phyloP scores from a whole-genome alignment of 1,140 invertebrate genomes.

The Brachionus angularis region DNA sequence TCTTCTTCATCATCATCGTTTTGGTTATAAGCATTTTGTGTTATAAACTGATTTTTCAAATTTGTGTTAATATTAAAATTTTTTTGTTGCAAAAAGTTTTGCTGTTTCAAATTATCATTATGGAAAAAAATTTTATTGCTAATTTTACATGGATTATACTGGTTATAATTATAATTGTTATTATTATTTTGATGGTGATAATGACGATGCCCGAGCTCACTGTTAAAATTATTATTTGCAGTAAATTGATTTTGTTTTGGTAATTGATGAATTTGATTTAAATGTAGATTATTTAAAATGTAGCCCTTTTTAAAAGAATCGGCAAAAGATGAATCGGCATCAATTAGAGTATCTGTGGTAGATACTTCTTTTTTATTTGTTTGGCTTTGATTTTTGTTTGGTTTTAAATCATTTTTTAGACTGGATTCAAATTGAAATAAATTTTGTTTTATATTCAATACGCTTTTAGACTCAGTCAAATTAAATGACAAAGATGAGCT shows the following conservation, averaged over 20 bases:
- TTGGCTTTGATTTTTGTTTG: not conserved
- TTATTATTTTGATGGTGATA: no score
- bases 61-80: not conserved
- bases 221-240: not conserved
- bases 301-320: conserved; percentile 15
- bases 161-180: no score
- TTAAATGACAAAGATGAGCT: not conserved
- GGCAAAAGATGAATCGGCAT: conserved; percentile 39
- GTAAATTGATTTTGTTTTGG: not conserved
- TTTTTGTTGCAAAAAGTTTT: not conserved
- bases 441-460: not conserved
- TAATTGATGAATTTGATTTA: not conserved
- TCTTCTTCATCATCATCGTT: conserved; percentile 29
- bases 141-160: not conserved
- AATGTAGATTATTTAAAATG: conserved; percentile 18
- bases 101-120: not conserved
- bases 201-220: no score
- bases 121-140: not conserved
- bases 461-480: conserved; percentile 11
- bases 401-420: not conserved
- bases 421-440: conserved; percentile 21
- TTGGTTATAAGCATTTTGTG: not conserved
- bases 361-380: conserved; percentile 15
- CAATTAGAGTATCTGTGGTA: conserved; percentile 20
- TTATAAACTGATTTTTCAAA: conserved; percentile 40